Base-by-base conservation (phyloP, 2,113 vertebrate species). In the Alosa alosa region DNA sequence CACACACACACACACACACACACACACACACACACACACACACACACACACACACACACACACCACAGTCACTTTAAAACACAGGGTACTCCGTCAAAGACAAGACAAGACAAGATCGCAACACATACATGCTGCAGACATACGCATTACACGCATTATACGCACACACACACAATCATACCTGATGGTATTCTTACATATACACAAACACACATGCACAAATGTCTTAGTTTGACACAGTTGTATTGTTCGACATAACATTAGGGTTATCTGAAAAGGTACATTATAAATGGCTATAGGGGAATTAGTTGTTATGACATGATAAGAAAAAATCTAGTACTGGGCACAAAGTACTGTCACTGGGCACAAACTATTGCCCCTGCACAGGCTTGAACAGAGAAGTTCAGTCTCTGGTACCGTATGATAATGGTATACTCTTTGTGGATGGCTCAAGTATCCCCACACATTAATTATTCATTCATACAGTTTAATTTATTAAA, bases 401-500 rank as follows among this genome's bases (percentile, higher is more conserved):
- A 78, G 31, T 17, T 3, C 4, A 4, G 64, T 72, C n/a, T 72
- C 64, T 72, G 64, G 64, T 25, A 36, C 4, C 6, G 72, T 36
- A 15, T 39, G 72, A 39, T 78, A 78, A 78, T 36, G 72, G 13
- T 36, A 78, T 78, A 78, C 31, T 78, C 72, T 36, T 39, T 78
- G 39, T 39, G 36, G 31, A 78, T 78, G 11, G 72, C 31, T 13
- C 72, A 78, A 39, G 72, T 39, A 39, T 78, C 72, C 36, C 25
- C 13, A 10, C 72, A 36, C 72, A 39, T 41, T 78, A 78, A 78
- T 39, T 39, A 78, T 78, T 78, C 2, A 78, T 78, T 78, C 72
- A 78, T 78, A 17, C 72, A 78, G 72, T 78, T 44, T 39, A 36
- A 78, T 78, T 75, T 78, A 78, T 39, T 78, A 78, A 78, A 78